Conservation (phyloP, 2,113 vertebrate genomes). For the Pagrus major region DNA sequence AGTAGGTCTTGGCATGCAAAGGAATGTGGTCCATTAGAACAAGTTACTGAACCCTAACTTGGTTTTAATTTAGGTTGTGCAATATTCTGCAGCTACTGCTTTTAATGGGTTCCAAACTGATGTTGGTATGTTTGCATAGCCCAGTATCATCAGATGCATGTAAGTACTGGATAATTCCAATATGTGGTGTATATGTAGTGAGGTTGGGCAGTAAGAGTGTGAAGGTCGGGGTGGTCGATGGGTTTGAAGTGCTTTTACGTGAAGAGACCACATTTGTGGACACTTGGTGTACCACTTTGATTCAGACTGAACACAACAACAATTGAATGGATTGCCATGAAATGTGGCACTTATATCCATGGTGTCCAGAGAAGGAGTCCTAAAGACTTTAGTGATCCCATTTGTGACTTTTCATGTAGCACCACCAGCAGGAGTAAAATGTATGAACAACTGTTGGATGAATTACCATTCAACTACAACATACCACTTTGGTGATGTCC, state of each 20-base stretch:
- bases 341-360: neutral
- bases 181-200: neutral
- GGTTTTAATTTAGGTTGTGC: neutral
- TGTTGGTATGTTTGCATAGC: neutral
- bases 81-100: neutral
- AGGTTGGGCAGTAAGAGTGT: neutral
- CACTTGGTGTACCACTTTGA: neutral
- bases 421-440: neutral
- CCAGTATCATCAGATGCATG: neutral
- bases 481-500: neutral
- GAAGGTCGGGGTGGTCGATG: neutral
- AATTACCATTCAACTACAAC: no score
- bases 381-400: neutral
- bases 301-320: neutral
- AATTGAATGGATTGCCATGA: neutral
- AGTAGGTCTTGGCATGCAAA: no score
- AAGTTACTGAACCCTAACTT: neutral
- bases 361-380: neutral
- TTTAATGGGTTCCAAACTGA: neutral
- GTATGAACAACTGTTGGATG: neutral
- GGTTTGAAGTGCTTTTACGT: neutral
- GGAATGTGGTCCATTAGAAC: no score
- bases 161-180: neutral
- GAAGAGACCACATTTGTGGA: neutral
- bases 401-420: neutral